A percentile compares a stretch with the other conserved stretches of the same genome.
phyloP scores from a whole-genome alignment of 2,797 vertebrate species.

The Rachycentron canadum region DNA sequence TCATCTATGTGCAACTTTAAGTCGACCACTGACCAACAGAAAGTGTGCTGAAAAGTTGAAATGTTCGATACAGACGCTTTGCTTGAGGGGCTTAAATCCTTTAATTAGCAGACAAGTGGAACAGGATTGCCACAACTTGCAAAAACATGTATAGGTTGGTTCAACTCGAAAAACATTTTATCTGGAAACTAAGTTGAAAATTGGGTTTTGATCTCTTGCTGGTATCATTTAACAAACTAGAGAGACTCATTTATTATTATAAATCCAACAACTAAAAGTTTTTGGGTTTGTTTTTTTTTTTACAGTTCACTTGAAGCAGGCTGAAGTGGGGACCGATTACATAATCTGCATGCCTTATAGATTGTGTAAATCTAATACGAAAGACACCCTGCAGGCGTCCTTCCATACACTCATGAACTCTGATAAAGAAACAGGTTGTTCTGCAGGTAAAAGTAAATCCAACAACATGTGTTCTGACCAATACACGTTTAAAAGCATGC shows the following conservation, averaged over 20 bases:
- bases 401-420: not conserved
- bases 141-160: not conserved
- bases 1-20: not conserved
- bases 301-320: not conserved
- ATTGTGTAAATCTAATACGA: not conserved
- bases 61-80: not conserved
- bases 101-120: not conserved
- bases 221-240: not conserved
- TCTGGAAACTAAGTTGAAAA: not conserved
- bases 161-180: not conserved
- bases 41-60: not conserved
- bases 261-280: not conserved
- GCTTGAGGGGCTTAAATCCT: not conserved
- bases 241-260: not conserved
- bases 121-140: not conserved
- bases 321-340: not conserved
- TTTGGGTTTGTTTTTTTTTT: no score
- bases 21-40: not conserved
- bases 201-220: not conserved
- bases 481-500: not conserved
- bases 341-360: not conserved
- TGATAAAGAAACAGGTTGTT: not conserved
- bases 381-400: constrained; percentile 14
- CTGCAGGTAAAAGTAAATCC: not conserved
- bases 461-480: not conserved